Evolutionary conservation across 2,888 invertebrate species (phyloP), one percentile per base, ranked within the genome.

Genomic region (Xylota sylvarum): DNA sequence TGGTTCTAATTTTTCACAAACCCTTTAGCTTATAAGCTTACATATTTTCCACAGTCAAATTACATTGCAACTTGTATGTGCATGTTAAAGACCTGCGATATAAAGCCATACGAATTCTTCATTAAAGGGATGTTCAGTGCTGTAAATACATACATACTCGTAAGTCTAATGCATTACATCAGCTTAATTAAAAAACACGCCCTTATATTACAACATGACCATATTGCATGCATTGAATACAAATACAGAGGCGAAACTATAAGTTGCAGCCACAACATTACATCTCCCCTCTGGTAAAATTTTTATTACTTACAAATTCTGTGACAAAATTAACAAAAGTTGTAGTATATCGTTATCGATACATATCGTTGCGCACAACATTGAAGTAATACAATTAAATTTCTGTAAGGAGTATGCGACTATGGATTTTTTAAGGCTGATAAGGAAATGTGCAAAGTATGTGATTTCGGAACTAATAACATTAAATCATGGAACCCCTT

Each of bases 401-500:
- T 64, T 70, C 69, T 52, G 50, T 60, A 60, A 48, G 58, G 56
- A 72, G 14, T 55, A 67, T 40, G 43, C 14, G 12, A 9, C n/a
- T 17, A 70, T 56, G 64, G 84, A 58, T 70, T 79, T 70, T 69
- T 62, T 52, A 58, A 62, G 46, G 23, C 60, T 52, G 86, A 86
- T 86, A 86, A 78, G 65, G 32, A 86, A 78, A 78, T 82, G 62
- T 56, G 35, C 56, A 72, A 62, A 82, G 46, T 72, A 73, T 82
- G 72, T 32, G 72, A 82, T 82, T 78, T 72, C 50, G 43, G 55
- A 69, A 81, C 50, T 86, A 82, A 86, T 82, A 86, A 82, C 82
- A 86, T 78, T 86, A 86, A 86, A 86, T 86, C 82, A 78, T 40
- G 60, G 67, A 73, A 78, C 86, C 82, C 82, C 82, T 77, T 84